phyloP scores from a whole-genome alignment of 1,140 invertebrate genomes.

The Zaprionus lachaisei region DNA sequence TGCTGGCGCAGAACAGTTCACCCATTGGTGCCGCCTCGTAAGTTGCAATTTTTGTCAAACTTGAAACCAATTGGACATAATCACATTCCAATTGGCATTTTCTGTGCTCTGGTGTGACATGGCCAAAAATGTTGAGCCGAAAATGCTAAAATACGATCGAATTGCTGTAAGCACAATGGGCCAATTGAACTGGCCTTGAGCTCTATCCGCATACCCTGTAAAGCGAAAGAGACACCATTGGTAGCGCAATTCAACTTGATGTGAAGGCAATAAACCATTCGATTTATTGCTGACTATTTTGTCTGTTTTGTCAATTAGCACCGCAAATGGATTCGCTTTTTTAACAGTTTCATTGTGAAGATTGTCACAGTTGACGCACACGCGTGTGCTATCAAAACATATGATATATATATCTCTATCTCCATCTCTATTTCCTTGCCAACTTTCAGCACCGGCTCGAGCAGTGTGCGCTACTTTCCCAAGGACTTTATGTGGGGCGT shows the following conservation, averaged over 20 bases:
- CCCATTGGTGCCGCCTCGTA: slow-evolving; percentile 50
- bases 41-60: slow-evolving; percentile 36
- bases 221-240: neutral
- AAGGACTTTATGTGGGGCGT: slow-evolving; percentile 86
- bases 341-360: slow-evolving; percentile 8
- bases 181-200: neutral
- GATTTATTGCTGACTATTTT: slow-evolving; percentile 3
- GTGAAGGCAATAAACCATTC: slow-evolving; percentile 2
- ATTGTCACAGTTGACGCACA: neutral
- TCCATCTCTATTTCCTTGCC: neutral
- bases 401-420: neutral
- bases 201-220: neutral
- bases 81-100: neutral
- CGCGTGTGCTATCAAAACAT: neutral
- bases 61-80: neutral
- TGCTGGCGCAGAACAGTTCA: slow-evolving; percentile 19
- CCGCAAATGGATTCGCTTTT: neutral
- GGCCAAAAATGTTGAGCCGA: neutral
- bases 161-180: neutral
- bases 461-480: slow-evolving; percentile 84
- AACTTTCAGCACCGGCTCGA: slow-evolving; percentile 48
- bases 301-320: slow-evolving; percentile 35
- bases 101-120: neutral
- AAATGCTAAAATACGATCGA: neutral
- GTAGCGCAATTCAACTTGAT: neutral